A percentile compares a stretch with the other conserved stretches of the same genome.
Conservation (phyloP, 1,140 invertebrate species). For the Heliconius congener region DNA sequence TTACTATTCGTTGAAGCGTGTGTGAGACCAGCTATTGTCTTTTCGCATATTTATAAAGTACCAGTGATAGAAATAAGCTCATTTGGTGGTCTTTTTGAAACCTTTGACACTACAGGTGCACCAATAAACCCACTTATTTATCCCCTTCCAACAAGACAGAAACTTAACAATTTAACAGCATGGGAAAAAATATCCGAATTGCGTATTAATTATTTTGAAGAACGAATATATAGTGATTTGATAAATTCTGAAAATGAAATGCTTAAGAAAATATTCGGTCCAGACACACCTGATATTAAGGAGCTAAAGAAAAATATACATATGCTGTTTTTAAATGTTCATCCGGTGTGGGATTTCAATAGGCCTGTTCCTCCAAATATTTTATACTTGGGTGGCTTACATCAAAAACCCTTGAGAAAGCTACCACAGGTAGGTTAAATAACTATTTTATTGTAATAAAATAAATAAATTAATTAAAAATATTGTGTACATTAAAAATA, state of each 20-base stretch:
- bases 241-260: slow-evolving; percentile 30
- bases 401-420: not conserved
- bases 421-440: not conserved
- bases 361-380: slow-evolving; percentile 71
- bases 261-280: slow-evolving; percentile 39
- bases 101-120: slow-evolving; percentile 42
- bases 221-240: not conserved
- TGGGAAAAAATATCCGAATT: slow-evolving; percentile 41
- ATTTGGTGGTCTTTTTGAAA: slow-evolving; percentile 39
- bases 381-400: slow-evolving; percentile 57
- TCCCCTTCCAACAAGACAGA: slow-evolving; percentile 34
- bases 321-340: slow-evolving; percentile 79
- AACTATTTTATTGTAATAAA: too few species aligned
- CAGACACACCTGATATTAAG: slow-evolving; percentile 50
- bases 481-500: not conserved
- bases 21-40: slow-evolving; percentile 34
- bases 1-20: slow-evolving; percentile 50
- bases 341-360: slow-evolving; percentile 69
- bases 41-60: slow-evolving; percentile 48
- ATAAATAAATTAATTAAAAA: not conserved
- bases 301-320: slow-evolving; percentile 67
- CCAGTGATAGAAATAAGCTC: slow-evolving; percentile 55
- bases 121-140: slow-evolving; percentile 44
- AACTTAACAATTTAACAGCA: slow-evolving; percentile 42
- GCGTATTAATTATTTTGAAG: not conserved